Conservation (phyloP, 2,797 vertebrate genomes). For the Lutjanus campechanus region DNA sequence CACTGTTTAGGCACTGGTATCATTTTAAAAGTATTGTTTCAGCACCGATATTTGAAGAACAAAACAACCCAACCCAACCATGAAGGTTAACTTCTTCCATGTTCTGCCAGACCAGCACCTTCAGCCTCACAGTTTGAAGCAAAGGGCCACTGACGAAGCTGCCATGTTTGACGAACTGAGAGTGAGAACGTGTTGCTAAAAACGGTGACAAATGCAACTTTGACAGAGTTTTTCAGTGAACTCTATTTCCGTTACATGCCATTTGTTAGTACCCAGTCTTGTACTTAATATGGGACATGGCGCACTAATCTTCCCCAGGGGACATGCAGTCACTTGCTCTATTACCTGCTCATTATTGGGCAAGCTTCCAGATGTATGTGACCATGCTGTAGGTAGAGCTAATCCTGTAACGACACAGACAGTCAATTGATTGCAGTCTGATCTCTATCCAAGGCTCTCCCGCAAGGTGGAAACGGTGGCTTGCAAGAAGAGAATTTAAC, state of each 20-base stretch:
- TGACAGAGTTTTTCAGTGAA: constrained; percentile 29
- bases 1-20: no score
- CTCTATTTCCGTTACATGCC: constrained; percentile 46
- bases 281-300: constrained; percentile 67
- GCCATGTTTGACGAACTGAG: no score
- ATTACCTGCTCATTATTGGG: constrained; percentile 80
- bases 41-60: no score
- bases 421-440: constrained; percentile 84
- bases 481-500: constrained; percentile 66
- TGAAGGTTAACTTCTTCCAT: no score
- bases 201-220: neutral
- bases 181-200: neutral
- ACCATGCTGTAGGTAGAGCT: constrained; percentile 75
- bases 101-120: no score
- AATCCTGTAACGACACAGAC: constrained; percentile 83
- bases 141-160: no score
- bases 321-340: constrained; percentile 77
- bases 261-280: constrained; percentile 53
- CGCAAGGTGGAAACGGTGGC: constrained; percentile 62
- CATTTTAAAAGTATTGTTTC: no score
- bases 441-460: constrained; percentile 71
- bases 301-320: constrained; percentile 75
- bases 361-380: constrained; percentile 72
- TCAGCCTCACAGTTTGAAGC: no score
- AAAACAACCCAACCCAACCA: no score